Evolutionary conservation across 2,113 vertebrate genomes (phyloP).

Genomic region (Ictalurus furcatus): DNA sequence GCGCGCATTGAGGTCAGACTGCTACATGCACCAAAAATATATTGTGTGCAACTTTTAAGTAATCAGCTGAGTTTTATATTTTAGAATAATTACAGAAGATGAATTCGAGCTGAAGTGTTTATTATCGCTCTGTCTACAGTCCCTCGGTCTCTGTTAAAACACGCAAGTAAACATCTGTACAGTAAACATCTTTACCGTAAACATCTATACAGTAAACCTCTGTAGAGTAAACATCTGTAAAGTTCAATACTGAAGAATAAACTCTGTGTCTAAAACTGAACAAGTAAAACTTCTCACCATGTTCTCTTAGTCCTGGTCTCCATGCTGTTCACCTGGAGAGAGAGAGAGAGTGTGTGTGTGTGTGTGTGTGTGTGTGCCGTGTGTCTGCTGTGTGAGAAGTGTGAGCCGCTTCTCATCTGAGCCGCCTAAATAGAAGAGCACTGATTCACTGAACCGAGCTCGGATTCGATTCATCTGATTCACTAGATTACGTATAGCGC

Average conservation of each 20-base stretch:
- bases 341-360: not conserved
- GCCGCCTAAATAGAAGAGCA: not conserved
- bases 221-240: not conserved
- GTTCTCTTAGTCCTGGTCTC: not conserved
- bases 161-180: not conserved
- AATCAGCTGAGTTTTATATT: not conserved
- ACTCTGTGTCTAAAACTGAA: not conserved
- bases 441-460: not conserved
- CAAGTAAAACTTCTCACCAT: slow-evolving; percentile 8
- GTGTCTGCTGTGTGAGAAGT: not conserved
- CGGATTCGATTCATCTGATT: not conserved
- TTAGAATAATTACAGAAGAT: not conserved
- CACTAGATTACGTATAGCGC: not conserved
- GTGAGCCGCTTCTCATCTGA: no score
- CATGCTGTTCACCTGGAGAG: not conserved
- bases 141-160: not conserved
- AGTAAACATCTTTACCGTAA: no score
- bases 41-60: not conserved
- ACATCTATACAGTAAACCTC: no score
- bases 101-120: not conserved
- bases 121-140: not conserved
- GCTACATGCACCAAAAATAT: not conserved
- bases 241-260: not conserved
- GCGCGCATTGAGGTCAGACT: not conserved
- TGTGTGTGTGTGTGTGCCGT: not conserved